Evolutionary conservation across 2,113 vertebrate species (phyloP).

Genomic region (Silurus asotus): DNA sequence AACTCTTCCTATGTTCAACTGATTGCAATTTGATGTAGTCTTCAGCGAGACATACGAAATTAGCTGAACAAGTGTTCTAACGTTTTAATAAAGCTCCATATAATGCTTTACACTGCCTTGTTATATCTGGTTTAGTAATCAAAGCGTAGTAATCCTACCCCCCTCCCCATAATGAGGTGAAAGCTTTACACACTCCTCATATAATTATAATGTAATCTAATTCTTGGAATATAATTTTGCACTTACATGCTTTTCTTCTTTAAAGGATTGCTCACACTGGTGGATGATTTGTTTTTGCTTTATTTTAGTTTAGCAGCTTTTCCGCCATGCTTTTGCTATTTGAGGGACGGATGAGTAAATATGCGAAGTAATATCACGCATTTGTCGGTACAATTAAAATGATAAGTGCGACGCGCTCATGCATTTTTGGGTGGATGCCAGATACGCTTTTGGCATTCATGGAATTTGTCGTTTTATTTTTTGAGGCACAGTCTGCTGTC

Average conservation of each 20-base stretch:
- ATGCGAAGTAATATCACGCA: not conserved
- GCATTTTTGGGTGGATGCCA: not conserved
- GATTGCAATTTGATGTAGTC: not conserved
- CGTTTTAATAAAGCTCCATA: not conserved
- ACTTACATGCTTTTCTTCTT: not conserved
- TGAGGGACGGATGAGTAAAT: not conserved
- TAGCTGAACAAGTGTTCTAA: not conserved
- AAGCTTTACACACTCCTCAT: no score
- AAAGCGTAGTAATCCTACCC: not conserved
- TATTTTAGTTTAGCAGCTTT: slow-evolving; percentile 5
- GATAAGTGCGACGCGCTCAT: not conserved
- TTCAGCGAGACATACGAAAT: not conserved
- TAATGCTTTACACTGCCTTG: not conserved
- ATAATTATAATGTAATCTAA: no score
- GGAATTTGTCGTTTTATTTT: not conserved
- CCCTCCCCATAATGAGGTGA: no score
- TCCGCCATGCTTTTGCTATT: not conserved
- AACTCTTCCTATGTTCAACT: not conserved
- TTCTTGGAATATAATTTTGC: not conserved
- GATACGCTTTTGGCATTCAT: no score
- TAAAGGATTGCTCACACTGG: not conserved
- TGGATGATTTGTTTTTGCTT: not conserved
- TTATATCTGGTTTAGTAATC: no score
- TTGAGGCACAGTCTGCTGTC: not conserved
- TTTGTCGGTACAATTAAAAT: not conserved